These are phyloP conservation scores for Streblospio benedicti DNA, from an alignment of 1,140 invertebrate genomes.

Conservation along the genomic window DNA sequence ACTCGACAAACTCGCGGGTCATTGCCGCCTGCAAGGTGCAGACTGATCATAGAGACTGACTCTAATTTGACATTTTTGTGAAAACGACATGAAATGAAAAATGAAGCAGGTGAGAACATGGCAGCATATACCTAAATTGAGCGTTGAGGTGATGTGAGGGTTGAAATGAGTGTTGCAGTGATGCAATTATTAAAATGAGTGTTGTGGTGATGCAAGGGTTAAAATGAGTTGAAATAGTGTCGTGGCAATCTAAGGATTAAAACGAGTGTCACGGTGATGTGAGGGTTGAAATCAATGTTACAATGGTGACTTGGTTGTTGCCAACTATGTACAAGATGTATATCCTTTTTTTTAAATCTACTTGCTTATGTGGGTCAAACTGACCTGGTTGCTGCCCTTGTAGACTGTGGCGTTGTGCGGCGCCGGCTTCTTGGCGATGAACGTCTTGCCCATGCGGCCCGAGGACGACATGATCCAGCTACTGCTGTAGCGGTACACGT, in stretches of 20 bases:
- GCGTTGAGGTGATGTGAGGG: background rate
- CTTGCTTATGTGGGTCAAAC: background rate
- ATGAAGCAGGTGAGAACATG: too few relatives aligned
- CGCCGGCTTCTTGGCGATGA: background rate
- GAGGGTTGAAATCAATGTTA: background rate
- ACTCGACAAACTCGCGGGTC: constrained; percentile 9
- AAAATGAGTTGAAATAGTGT: background rate
- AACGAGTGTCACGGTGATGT: background rate
- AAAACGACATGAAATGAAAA: too few relatives aligned
- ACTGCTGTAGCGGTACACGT: too few relatives aligned
- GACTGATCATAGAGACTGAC: too few relatives aligned
- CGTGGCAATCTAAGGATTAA: background rate
- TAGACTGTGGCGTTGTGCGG: constrained; percentile 13
- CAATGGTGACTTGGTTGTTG: too few relatives aligned
- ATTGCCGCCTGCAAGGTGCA: constrained; percentile 9
- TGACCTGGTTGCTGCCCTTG: constrained; percentile 15
- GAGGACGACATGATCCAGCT: background rate
- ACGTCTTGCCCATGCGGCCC: background rate
- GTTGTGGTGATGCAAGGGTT: too few relatives aligned
- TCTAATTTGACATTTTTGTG: too few relatives aligned
- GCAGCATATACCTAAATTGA: too few relatives aligned
- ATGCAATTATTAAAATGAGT: too few relatives aligned
- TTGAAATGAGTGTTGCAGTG: too few relatives aligned
- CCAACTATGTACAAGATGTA: background rate
- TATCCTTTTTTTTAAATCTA: background rate